Percentiles rank a stretch among this genome's conserved stretches.
These are phyloP conservation scores for Ormyrus rosae DNA, from an alignment of 2,888 invertebrate species.

Conservation along the genomic window DNA sequence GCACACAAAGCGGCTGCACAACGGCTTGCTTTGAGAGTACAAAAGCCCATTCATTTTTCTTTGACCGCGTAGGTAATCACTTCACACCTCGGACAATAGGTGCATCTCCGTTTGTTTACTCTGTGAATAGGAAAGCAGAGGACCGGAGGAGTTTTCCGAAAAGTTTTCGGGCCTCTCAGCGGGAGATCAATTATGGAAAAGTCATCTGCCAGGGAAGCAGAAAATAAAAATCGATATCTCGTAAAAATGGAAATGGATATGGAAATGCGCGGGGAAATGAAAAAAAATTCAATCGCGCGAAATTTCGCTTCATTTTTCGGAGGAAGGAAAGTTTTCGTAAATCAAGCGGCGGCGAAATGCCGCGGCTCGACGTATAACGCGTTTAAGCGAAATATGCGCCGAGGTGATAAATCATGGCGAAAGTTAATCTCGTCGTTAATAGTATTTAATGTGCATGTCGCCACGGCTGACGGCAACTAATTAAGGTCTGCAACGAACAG, in stretches of 20 bases:
- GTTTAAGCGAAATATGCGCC: slow-evolving; percentile 9
- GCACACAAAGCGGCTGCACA: no score
- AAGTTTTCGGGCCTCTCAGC: neutral
- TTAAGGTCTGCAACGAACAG: slow-evolving; percentile 31
- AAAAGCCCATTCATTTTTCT: no score
- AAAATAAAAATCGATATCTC: slow-evolving; percentile 32
- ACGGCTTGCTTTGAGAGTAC: no score
- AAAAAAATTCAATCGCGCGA: neutral
- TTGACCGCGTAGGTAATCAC: neutral
- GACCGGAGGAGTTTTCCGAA: slow-evolving; percentile 5
- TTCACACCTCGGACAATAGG: slow-evolving; percentile 9
- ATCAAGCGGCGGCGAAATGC: neutral
- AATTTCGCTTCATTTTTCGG: no score
- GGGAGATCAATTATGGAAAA: slow-evolving; percentile 57
- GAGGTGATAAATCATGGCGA: slow-evolving; percentile 25
- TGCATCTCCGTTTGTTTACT: slow-evolving; percentile 44
- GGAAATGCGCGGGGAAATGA: neutral
- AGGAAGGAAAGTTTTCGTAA: no score
- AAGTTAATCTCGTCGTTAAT: slow-evolving; percentile 45
- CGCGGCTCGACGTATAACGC: slow-evolving; percentile 2
- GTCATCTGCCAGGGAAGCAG: slow-evolving; percentile 56
- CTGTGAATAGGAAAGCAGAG: slow-evolving; percentile 32
- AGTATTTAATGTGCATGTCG: slow-evolving; percentile 32
- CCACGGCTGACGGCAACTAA: slow-evolving; percentile 24
- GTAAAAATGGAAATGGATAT: slow-evolving; percentile 21